phyloP scores from a whole-genome alignment of 2,113 vertebrate genomes.

The Sarotherodon lohbergeri region DNA sequence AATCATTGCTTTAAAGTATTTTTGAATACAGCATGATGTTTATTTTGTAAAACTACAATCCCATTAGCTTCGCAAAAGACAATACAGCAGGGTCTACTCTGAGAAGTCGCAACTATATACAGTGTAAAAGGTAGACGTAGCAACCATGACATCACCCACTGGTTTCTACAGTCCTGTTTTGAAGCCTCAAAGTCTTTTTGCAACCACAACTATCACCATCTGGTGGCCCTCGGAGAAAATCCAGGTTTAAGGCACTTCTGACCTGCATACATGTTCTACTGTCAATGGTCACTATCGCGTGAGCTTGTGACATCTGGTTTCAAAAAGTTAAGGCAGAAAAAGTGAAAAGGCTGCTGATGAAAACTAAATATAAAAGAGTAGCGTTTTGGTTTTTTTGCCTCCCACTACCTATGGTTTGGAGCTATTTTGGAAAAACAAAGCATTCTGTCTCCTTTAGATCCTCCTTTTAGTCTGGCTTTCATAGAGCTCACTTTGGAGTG shows the following conservation, averaged over 20 bases:
- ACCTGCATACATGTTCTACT: background rate
- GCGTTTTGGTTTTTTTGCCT: background rate
- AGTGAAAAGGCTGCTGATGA: background rate
- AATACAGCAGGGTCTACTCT: background rate
- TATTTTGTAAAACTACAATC: background rate
- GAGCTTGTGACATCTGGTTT: background rate
- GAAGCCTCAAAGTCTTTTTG: background rate
- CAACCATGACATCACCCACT: background rate
- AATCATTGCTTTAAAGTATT: background rate
- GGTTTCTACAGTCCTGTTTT: background rate
- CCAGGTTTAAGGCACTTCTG: background rate
- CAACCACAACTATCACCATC: background rate
- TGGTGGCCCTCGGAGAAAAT: background rate
- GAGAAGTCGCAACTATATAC: background rate
- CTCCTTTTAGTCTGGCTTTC: background rate
- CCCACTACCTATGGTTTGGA: background rate
- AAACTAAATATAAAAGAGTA: background rate
- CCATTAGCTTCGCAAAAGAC: background rate
- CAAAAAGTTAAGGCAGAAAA: background rate
- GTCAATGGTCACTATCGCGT: background rate
- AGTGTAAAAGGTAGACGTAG: background rate
- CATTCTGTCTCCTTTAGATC: background rate
- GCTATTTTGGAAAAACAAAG: background rate
- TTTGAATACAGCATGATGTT: background rate
- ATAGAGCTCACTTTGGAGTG: background rate